Percentiles rank a stretch among this genome's conserved stretches.
Conservation (phyloP, 2,113 vertebrate species). For the Xenus cinereus region DNA sequence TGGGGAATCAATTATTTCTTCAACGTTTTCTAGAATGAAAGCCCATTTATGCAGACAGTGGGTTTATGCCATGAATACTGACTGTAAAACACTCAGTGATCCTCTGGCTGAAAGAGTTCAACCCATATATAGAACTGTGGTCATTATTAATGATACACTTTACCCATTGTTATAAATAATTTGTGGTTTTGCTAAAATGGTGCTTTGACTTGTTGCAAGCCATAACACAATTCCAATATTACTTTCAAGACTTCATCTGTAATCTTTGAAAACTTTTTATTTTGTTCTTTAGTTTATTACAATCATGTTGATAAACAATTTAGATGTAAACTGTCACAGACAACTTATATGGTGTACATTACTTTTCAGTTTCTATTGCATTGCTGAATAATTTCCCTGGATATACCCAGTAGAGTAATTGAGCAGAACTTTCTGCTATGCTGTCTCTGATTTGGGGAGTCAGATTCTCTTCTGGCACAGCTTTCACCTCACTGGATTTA, state of each 20-base stretch:
- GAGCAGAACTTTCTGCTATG: slow-evolving; percentile 1
- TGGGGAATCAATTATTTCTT: background rate
- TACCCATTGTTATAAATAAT: background rate
- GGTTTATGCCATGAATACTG: background rate
- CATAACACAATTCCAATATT: background rate
- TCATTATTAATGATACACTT: background rate
- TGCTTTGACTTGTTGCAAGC: slow-evolving; percentile 4
- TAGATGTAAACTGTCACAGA: background rate
- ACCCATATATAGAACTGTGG: background rate
- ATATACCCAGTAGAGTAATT: background rate
- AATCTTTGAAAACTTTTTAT: slow-evolving; percentile 18
- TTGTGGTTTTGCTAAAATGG: background rate
- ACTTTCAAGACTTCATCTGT: slow-evolving; percentile 16
- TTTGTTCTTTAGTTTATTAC: background rate
- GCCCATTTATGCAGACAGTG: background rate
- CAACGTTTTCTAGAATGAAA: background rate
- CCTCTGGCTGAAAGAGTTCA: background rate
- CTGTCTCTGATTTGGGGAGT: background rate
- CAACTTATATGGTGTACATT: background rate
- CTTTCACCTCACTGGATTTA: background rate
- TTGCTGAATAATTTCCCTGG: slow-evolving; percentile 8
- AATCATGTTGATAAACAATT: background rate
- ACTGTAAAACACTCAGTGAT: background rate
- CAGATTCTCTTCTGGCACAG: background rate
- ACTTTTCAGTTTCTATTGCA: slow-evolving; percentile 4